phyloP scores from a whole-genome alignment of 2,113 vertebrate genomes.

The Gnathonemus longibarbis region DNA sequence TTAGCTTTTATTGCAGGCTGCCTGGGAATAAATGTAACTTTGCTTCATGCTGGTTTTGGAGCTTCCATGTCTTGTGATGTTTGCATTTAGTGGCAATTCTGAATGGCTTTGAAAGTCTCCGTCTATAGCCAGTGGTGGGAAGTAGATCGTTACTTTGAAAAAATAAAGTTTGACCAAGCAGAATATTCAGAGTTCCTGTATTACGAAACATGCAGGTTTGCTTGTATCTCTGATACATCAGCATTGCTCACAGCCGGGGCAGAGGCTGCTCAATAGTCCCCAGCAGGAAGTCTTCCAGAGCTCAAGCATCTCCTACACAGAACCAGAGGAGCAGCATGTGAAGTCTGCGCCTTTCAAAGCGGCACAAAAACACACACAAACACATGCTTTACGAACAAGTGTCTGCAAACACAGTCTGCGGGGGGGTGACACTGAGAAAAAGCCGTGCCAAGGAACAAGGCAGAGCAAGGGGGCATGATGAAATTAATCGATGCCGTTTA shows the following conservation, averaged over 20 bases:
- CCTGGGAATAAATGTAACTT: background rate
- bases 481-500: background rate
- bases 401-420: background rate
- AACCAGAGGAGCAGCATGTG: background rate
- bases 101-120: background rate
- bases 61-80: background rate
- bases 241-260: background rate
- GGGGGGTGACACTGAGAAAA: background rate
- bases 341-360: background rate
- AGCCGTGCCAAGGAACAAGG: background rate
- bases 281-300: background rate
- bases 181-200: background rate
- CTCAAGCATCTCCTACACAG: background rate
- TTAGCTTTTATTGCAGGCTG: background rate
- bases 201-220: background rate
- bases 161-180: background rate
- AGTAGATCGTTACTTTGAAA: background rate
- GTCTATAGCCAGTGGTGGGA: background rate
- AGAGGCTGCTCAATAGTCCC: background rate
- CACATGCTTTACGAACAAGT: conserved; percentile 13
- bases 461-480: background rate
- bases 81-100: background rate
- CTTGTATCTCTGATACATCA: background rate
- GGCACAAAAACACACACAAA: background rate
- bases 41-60: background rate